phyloP scores from a whole-genome alignment of 2,797 vertebrate species.

The Crossoptilon crossoptilon region DNA sequence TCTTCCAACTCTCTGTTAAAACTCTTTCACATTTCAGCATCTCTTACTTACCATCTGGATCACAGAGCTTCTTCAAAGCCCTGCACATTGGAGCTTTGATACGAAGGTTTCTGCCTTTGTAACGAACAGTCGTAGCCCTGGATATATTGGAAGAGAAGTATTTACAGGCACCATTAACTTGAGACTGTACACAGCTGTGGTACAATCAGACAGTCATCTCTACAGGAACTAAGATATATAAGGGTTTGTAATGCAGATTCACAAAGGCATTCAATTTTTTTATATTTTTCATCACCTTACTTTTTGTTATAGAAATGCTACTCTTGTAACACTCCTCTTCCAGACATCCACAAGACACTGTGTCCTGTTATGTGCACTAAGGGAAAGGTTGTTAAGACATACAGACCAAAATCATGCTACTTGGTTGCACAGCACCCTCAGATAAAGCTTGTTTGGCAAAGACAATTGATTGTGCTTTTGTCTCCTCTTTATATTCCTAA shows the following conservation, averaged over 20 bases:
- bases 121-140: constrained; percentile 96
- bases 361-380: neutral
- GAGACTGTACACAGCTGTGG: neutral
- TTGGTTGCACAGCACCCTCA: neutral
- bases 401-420: neutral
- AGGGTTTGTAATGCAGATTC: neutral
- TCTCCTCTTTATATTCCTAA: neutral
- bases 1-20: neutral
- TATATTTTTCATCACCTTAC: no score
- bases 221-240: neutral
- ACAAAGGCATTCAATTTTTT: neutral
- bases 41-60: constrained; percentile 91
- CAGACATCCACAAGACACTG: neutral
- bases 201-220: neutral
- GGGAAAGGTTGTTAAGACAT: neutral
- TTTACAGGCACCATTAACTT: neutral
- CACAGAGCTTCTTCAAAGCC: constrained; percentile 97
- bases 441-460: neutral
- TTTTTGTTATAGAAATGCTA: neutral
- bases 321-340: neutral
- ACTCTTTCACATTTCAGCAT: neutral
- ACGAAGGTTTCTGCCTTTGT: constrained; percentile 96
- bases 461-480: neutral
- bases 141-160: neutral
- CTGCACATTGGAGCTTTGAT: constrained; percentile 99